Conservation (phyloP, 2,113 vertebrate genomes). For the Paracanthobrama guichenoti region DNA sequence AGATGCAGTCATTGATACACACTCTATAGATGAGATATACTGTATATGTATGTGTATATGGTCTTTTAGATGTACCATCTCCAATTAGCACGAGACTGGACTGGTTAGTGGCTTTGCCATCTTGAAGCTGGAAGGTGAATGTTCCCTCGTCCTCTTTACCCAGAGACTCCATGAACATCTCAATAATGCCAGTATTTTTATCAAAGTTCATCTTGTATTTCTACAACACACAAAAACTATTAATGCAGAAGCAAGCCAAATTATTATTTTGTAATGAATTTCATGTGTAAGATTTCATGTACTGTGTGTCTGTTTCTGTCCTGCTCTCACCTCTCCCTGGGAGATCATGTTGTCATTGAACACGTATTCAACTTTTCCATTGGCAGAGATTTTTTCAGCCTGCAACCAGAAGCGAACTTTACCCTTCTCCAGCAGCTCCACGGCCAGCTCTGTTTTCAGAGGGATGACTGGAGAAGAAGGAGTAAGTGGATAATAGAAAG, state of each 20-base stretch:
- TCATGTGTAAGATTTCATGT: not conserved
- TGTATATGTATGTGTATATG: not conserved
- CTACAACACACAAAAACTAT: slow-evolving; percentile 66
- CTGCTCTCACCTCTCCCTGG: slow-evolving; percentile 85
- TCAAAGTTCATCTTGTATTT: slow-evolving; percentile 99
- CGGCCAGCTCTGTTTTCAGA: slow-evolving; percentile 88
- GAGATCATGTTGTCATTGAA: slow-evolving; percentile 92
- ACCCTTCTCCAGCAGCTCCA: slow-evolving; percentile 95
- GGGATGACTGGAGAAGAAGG: slow-evolving; percentile 80
- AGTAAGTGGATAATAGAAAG: not conserved
- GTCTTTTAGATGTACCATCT: slow-evolving; percentile 77
- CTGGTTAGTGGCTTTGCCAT: slow-evolving; percentile 94
- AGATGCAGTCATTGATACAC: slow-evolving; percentile 13
- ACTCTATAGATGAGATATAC: not conserved
- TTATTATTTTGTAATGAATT: not conserved
- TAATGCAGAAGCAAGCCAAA: not conserved
- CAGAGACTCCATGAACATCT: slow-evolving; percentile 95
- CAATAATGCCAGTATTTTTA: slow-evolving; percentile 88
- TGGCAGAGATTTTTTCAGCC: slow-evolving; percentile 87
- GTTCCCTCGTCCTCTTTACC: slow-evolving; percentile 91
- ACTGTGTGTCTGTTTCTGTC: not conserved
- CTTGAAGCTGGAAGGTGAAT: slow-evolving; percentile 92
- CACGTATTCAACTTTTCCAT: slow-evolving; percentile 88
- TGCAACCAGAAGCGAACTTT: slow-evolving; percentile 97
- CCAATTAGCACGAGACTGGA: slow-evolving; percentile 96